Evolutionary conservation across 2,797 vertebrate species (phyloP), one percentile per base, ranked within the genome.

Genomic region (Astyanax mexicanus): DNA sequence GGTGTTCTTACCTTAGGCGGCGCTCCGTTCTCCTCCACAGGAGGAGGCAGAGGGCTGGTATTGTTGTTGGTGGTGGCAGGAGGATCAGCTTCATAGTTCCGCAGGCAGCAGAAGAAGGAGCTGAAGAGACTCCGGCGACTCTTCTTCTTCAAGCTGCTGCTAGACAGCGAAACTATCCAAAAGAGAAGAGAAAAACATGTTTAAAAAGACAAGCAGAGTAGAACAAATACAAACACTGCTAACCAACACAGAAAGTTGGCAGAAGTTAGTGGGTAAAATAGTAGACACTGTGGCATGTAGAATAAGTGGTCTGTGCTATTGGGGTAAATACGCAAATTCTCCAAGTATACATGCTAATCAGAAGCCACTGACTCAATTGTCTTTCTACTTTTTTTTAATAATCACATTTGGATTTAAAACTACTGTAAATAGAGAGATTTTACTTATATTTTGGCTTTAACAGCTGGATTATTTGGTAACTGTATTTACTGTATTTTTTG

Each of bases 101-200:
- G 96, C 91, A 99, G 96, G 89, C 97, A 99, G 93, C 97, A 99
- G 90, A 98, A 96, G 88, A 98, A 95, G 47, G 96, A 96, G 91
- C 96, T 96, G 88, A 98, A 96, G 92, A 98, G 95, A 90, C 96
- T 94, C 72, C 96, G 91, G 88, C 91, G 95, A 79, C 95, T 94
- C 86, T 97, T 96, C 90, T 98, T 98, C 91, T 97, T 98, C 81
- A 96, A 80, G 90, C 95, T 96, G 94, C 94, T 92, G 89, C 91
- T 96, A 72, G 96, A 96, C 91, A 97, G 96, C 76, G 96, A 96
- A 15, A 92, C 97, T 98, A 90, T 51, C 51, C 44, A 42, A 62
- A 80, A 19, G 81, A 17, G 74, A 17, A 38, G 40, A 25, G 11
- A 17, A 60, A 9, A 29, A 52, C 62, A 81, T 77, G 73, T 35